A percentile compares a stretch with the other conserved stretches of the same genome.
These are phyloP conservation scores for Leptinotarsa undecemlineata DNA, from an alignment of 1,140 invertebrate genomes.

Conservation along the genomic window DNA sequence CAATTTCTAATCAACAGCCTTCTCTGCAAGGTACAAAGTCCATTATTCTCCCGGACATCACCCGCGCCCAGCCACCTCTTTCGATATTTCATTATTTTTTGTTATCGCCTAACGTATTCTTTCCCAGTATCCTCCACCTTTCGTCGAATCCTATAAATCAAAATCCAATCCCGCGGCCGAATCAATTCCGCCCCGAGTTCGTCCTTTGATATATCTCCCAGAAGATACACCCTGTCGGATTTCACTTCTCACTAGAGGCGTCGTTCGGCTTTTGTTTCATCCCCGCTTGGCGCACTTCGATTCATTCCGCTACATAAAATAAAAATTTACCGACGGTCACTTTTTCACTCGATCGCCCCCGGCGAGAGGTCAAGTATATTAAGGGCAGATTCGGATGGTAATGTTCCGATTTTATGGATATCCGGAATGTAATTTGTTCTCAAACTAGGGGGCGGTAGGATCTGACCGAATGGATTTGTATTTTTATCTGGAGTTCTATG, in stretches of 20 bases:
- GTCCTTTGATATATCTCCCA: conserved; percentile 11
- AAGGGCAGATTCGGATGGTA: background rate
- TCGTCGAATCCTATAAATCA: conserved; percentile 15
- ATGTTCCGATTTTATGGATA: conserved; percentile 14
- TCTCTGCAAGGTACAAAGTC: background rate
- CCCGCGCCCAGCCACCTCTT: background rate
- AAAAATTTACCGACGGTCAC: conserved; percentile 23
- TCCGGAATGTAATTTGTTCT: conserved; percentile 10
- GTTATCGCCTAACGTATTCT: conserved; percentile 14
- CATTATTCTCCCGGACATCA: conserved; percentile 9
- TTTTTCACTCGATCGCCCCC: conserved; percentile 22
- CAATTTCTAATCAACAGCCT: background rate
- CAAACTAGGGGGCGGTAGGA: background rate
- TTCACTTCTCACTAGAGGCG: conserved; percentile 18
- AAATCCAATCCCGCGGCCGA: conserved; percentile 15
- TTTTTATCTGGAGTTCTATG: background rate
- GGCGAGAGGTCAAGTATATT: conserved; percentile 16
- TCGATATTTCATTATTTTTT: conserved; percentile 16
- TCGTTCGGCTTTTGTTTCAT: conserved; percentile 15
- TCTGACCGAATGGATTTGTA: background rate
- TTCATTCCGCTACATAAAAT: conserved; percentile 28
- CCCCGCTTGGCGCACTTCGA: conserved; percentile 14
- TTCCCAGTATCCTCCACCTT: conserved; percentile 11
- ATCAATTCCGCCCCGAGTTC: conserved; percentile 12
- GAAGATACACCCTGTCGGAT: conserved; percentile 17